These are phyloP conservation scores for Carabus problematicus DNA, from an alignment of 2,888 invertebrate genomes.

Conservation along the genomic window DNA sequence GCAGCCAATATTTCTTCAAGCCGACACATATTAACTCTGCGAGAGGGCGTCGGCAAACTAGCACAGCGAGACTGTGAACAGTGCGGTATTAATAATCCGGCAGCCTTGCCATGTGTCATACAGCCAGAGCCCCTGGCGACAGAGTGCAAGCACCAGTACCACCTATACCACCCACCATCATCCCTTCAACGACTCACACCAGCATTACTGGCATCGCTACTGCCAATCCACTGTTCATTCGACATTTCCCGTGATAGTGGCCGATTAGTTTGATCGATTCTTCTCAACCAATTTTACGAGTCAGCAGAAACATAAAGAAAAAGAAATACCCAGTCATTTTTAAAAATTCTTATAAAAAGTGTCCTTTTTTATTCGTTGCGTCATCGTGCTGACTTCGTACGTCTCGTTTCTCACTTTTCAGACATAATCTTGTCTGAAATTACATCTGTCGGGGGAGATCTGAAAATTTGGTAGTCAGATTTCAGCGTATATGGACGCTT, in stretches of 20 bases:
- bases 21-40: slow-evolving; percentile 52
- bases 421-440: slow-evolving; percentile 18
- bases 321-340: slow-evolving; percentile 37
- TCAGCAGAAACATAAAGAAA: slow-evolving; percentile 36
- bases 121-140: slow-evolving; percentile 6
- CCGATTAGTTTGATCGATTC: slow-evolving; percentile 42
- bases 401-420: slow-evolving; percentile 14
- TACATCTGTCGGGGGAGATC: slow-evolving; percentile 16
- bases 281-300: slow-evolving; percentile 37
- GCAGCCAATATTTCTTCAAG: slow-evolving; percentile 53
- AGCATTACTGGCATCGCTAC: too few species aligned
- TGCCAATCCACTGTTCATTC: neutral
- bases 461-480: slow-evolving; percentile 31
- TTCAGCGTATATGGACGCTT: slow-evolving; percentile 8
- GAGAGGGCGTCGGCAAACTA: slow-evolving; percentile 8
- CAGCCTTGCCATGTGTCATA: slow-evolving; percentile 18
- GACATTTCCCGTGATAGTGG: slow-evolving; percentile 22
- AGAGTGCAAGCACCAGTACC: neutral
- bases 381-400: slow-evolving; percentile 6
- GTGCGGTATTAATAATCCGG: slow-evolving; percentile 51
- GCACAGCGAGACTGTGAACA: slow-evolving; percentile 43
- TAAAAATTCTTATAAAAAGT: slow-evolving; percentile 28
- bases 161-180: neutral
- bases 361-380: slow-evolving; percentile 24
- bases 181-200: neutral